These are phyloP conservation scores for human DNA, from an alignment of 2,113 vertebrate species.

Conservation along the genomic window DNA sequence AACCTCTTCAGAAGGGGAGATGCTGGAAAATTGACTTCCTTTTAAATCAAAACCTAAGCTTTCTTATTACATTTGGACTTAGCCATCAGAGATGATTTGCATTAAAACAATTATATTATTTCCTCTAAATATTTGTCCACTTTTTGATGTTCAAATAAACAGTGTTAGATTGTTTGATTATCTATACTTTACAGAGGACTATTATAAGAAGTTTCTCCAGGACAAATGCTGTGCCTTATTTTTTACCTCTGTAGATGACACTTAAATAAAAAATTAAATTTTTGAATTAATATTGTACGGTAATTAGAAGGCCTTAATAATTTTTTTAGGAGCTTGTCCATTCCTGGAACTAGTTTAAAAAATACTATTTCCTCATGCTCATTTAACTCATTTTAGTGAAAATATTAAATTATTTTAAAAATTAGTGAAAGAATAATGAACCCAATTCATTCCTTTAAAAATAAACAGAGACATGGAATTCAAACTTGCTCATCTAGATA, in stretches of 20 bases:
- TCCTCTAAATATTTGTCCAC: background rate
- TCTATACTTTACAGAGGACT: background rate
- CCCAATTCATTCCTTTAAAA: conserved; percentile 18
- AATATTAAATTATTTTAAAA: conserved; percentile 44
- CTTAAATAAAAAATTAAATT: conserved; percentile 47
- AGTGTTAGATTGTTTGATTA: background rate
- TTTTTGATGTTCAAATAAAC: conserved; percentile 6
- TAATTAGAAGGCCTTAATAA: background rate
- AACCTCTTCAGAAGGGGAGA: conserved; percentile 49
- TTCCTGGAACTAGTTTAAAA: background rate
- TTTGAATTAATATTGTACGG: background rate
- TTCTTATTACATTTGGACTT: background rate
- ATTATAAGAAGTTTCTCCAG: background rate
- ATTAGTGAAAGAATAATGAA: background rate
- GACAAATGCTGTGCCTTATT: background rate
- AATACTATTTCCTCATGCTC: background rate
- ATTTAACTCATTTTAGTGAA: conserved; percentile 29
- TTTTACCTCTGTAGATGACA: background rate
- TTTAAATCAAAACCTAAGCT: conserved; percentile 35
- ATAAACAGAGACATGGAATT: background rate
- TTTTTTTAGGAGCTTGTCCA: background rate
- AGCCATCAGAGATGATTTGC: background rate
- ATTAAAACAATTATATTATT: background rate
- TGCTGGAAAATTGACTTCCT: conserved; percentile 16
- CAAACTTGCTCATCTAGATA: background rate